Evolutionary conservation across 2,113 vertebrate genomes (phyloP), one percentile per base, ranked within the genome.

Genomic region (Sitta europaea): DNA sequence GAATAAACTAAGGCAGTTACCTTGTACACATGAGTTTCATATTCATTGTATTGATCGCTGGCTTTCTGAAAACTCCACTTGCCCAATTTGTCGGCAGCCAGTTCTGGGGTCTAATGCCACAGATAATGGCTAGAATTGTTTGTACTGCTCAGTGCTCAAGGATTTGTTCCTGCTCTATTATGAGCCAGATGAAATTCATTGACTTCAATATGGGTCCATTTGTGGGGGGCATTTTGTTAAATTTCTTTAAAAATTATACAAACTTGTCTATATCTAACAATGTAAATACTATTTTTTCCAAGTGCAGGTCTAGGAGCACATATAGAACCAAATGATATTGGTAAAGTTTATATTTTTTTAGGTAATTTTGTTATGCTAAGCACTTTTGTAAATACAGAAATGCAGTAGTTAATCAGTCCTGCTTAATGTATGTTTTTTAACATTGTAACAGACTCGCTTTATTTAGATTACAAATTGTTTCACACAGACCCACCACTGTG

Each of bases 11-110:
- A 98, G 99, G 58, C 98, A 98, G 65, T 97, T 99, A 95, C 99
- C 99, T 36, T 99, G 99, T 76, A 97, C 98, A 79, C 99, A 99
- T 45, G 99, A 99, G 91, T 99, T 99, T 96, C 99, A 99, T 94
- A 98, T 99, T 95, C 99, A 99, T 82, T 99, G 99, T 96, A 99
- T 99, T 16, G 99, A 99, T 96, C 99, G 99, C 85, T 99, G 99
- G 99, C 98, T 99, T 83, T 99, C 99, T 22, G 99, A 99, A 95
- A 99, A 99, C 97, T 99, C 99, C 95, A 99, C 99, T 83, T 99
- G 99, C 92, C 99, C 99, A 12, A 98, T 99, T 94, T 99, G 99
- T 97, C 98, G 99, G 96, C 98, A 99, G 95, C 98, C 99, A 78
- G 99, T 99, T 25, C 71, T 98, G 84, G 97, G 96, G 15, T 94